Evolutionary conservation across 2,797 vertebrate species (phyloP).

Genomic region (Naso thynnoides): DNA sequence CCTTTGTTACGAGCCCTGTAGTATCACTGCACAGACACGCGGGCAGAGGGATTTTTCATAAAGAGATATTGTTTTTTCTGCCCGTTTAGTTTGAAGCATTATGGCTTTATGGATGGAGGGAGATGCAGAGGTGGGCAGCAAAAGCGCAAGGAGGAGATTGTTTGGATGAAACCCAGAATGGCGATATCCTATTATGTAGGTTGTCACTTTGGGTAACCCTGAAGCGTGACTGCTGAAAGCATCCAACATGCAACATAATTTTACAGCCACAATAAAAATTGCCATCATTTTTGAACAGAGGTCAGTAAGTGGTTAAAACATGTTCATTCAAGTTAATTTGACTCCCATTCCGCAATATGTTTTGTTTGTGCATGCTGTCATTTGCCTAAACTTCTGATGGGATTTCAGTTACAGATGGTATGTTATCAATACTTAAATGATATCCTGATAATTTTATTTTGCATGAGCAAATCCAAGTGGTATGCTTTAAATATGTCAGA

Average conservation of each 20-base stretch:
- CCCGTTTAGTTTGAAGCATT: constrained; percentile 59
- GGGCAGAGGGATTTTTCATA: constrained; percentile 57
- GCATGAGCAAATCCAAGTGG: not conserved
- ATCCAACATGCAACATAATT: constrained; percentile 51
- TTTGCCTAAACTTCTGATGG: constrained; percentile 10
- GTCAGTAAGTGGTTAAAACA: constrained; percentile 47
- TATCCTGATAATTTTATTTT: not conserved
- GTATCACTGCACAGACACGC: constrained; percentile 51
- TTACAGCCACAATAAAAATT: constrained; percentile 57
- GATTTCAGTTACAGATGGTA: constrained; percentile 16
- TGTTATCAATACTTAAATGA: not conserved
- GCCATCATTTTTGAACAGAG: constrained; percentile 50
- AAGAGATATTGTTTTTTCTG: constrained; percentile 63
- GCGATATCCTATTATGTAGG: constrained; percentile 72
- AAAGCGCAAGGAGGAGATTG: constrained; percentile 55
- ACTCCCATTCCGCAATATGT: not conserved
- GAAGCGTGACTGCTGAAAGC: constrained; percentile 49
- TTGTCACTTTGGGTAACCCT: constrained; percentile 70
- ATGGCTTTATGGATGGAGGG: constrained; percentile 55
- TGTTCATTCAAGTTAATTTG: constrained; percentile 34
- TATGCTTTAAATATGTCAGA: not conserved
- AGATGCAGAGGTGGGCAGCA: constrained; percentile 42
- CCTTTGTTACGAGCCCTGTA: constrained; percentile 46
- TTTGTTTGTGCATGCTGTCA: not conserved
- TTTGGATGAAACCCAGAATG: constrained; percentile 59